Percentiles rank a stretch among this genome's conserved stretches.
Evolutionary conservation across 2,888 invertebrate genomes (phyloP).

Genomic region (Heteromyza rotundicornis): DNA sequence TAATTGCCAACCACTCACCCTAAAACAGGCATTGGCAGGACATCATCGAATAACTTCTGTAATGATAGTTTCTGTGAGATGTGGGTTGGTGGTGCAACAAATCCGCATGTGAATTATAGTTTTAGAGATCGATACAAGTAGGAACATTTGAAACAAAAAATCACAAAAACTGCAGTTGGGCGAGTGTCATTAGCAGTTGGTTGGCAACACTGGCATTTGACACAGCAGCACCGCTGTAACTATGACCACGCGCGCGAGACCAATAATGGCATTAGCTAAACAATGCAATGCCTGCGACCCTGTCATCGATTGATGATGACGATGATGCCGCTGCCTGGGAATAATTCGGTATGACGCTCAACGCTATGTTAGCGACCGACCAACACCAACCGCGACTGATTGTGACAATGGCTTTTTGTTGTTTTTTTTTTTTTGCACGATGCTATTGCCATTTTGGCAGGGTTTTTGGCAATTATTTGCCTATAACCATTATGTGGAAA

Average conservation of each 20-base stretch:
- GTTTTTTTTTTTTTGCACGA: background rate
- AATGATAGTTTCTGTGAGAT: too few relatives aligned
- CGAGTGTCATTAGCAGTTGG: background rate
- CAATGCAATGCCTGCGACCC: background rate
- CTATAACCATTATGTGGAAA: conserved; percentile 51
- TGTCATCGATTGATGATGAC: background rate
- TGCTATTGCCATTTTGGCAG: conserved; percentile 8
- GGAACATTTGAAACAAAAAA: too few relatives aligned
- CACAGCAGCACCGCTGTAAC: background rate
- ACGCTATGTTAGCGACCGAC: too few relatives aligned
- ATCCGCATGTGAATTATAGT: too few relatives aligned
- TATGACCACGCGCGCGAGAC: background rate
- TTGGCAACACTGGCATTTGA: background rate
- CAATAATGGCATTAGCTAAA: background rate
- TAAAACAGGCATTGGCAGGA: too few relatives aligned
- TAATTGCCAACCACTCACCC: too few relatives aligned
- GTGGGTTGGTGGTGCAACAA: too few relatives aligned
- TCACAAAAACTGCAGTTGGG: background rate
- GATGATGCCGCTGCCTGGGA: background rate
- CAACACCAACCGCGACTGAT: background rate
- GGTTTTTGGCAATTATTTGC: conserved; percentile 50
- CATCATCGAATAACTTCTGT: too few relatives aligned
- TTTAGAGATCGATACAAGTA: too few relatives aligned
- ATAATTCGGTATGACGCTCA: background rate
- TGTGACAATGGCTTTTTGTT: background rate